Conservation (phyloP, 35 echinoderm and acorn worm genomes). For the Heliocidaris erythrogramma region DNA sequence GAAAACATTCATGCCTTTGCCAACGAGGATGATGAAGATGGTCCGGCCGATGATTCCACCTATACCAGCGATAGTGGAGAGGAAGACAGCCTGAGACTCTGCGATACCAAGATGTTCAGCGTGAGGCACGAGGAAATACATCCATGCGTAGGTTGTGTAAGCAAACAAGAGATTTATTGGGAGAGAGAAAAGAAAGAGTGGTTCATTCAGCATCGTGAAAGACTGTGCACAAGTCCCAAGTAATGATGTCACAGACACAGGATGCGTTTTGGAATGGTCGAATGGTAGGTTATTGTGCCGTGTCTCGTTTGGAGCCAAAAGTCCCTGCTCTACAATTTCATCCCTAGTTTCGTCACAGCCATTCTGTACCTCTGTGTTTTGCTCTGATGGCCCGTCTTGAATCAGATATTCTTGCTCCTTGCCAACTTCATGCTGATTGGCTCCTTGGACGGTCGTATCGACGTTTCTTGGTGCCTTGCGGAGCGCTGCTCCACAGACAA, state of each 20-base stretch:
- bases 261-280: background rate
- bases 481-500: background rate
- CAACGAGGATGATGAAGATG: too few species aligned
- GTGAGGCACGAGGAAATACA: background rate
- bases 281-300: background rate
- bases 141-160: background rate
- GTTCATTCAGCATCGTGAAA: background rate
- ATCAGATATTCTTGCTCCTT: background rate
- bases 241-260: background rate
- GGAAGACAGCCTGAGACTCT: background rate
- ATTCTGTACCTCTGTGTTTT: background rate
- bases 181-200: background rate
- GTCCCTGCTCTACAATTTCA: background rate
- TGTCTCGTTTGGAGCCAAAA: background rate
- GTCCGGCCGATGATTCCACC: background rate
- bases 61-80: background rate
- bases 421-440: background rate
- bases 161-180: background rate
- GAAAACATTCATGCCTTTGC: background rate
- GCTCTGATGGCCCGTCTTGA: background rate
- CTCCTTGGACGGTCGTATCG: background rate
- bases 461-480: background rate
- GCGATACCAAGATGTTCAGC: background rate
- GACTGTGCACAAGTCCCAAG: background rate
- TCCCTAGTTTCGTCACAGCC: background rate